These are phyloP conservation scores for Drosophila mayri DNA, from an alignment of 1,140 invertebrate genomes.

Conservation along the genomic window DNA sequence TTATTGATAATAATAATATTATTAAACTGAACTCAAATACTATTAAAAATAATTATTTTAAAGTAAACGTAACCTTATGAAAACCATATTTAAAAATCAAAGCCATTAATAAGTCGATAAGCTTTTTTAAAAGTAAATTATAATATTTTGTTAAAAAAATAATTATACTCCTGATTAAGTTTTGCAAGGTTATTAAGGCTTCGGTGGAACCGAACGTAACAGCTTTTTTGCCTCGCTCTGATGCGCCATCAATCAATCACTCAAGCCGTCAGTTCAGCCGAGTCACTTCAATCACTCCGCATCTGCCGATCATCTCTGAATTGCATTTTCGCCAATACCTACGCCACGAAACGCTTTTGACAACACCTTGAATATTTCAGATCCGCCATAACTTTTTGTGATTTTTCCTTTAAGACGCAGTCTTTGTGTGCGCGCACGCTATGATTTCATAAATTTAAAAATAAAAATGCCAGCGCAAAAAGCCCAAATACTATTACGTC, in stretches of 20 bases:
- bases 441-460: slow-evolving; percentile 82
- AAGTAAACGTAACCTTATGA: too few species aligned
- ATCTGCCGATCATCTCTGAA: slow-evolving; percentile 22
- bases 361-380: slow-evolving; percentile 56
- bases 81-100: too few species aligned
- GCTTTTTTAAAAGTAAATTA: too few species aligned
- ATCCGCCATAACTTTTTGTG: slow-evolving; percentile 25
- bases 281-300: slow-evolving; percentile 21
- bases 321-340: slow-evolving; percentile 14
- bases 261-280: slow-evolving; percentile 47
- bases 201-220: slow-evolving; percentile 19
- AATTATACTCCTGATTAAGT: background rate
- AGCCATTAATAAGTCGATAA: too few species aligned
- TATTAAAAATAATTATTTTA: too few species aligned
- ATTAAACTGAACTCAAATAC: too few species aligned
- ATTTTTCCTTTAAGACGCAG: slow-evolving; percentile 31
- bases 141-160: background rate
- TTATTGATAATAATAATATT: background rate
- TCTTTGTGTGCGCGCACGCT: slow-evolving; percentile 27
- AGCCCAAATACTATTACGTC: slow-evolving; percentile 73
- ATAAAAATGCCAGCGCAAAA: slow-evolving; percentile 55
- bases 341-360: slow-evolving; percentile 44
- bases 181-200: slow-evolving; percentile 34
- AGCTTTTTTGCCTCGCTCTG: slow-evolving; percentile 9
- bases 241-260: slow-evolving; percentile 26